phyloP scores from a whole-genome alignment of 2,797 vertebrate genomes.

The Selene dorsalis region DNA sequence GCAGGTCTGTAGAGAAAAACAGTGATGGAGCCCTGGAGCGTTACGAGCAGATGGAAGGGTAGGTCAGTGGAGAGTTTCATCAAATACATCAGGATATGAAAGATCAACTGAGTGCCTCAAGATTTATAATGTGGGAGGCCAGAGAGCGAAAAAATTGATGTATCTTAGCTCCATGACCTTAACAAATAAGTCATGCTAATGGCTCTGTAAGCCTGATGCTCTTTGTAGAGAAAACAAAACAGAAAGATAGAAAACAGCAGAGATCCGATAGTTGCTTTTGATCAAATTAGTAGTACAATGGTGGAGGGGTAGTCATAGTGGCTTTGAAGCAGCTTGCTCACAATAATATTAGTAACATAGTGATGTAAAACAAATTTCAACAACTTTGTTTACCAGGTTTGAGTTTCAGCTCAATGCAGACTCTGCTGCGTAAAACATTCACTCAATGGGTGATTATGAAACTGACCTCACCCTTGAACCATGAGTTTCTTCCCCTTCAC shows the following conservation, averaged over 20 bases:
- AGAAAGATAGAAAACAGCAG: not conserved
- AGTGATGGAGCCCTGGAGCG: slow-evolving; percentile 25
- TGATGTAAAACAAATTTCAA: slow-evolving; percentile 18
- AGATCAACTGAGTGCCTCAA: not conserved
- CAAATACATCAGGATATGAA: slow-evolving; percentile 46
- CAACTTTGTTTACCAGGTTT: slow-evolving; percentile 2
- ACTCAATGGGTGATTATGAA: not conserved
- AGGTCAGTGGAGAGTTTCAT: slow-evolving; percentile 52
- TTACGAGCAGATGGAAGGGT: slow-evolving; percentile 51
- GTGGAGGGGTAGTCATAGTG: not conserved
- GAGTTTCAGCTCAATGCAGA: not conserved
- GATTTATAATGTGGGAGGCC: slow-evolving; percentile 50
- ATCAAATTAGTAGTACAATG: not conserved
- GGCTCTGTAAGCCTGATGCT: slow-evolving; percentile 9
- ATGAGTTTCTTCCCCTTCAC: not conserved
- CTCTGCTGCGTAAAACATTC: not conserved
- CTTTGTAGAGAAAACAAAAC: slow-evolving; percentile 12
- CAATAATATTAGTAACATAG: not conserved
- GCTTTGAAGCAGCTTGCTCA: slow-evolving; percentile 3
- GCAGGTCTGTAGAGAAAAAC: slow-evolving; percentile 33
- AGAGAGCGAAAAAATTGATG: slow-evolving; percentile 17
- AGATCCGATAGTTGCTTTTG: not conserved
- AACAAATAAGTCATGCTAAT: slow-evolving; percentile 24
- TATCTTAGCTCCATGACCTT: slow-evolving; percentile 27
- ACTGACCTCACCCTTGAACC: not conserved